Evolutionary conservation across 2,888 invertebrate genomes (phyloP).

Genomic region (Cheilosia urbana): DNA sequence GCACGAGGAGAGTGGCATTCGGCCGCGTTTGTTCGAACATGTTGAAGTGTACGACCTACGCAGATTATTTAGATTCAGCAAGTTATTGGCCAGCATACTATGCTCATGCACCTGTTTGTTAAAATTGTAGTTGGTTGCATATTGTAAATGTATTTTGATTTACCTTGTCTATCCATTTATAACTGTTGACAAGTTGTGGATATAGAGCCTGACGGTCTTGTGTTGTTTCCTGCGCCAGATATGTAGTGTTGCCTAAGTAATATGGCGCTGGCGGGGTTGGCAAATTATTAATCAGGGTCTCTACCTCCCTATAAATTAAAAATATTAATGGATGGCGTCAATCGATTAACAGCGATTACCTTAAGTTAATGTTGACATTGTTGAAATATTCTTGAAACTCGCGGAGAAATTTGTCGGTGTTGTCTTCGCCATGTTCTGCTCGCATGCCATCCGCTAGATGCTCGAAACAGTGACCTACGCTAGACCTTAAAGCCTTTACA

Average conservation of each 20-base stretch:
- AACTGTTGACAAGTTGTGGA: slow-evolving; percentile 93
- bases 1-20: slow-evolving; percentile 90
- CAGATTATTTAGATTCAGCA: slow-evolving; percentile 93
- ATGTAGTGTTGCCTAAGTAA: slow-evolving; percentile 93
- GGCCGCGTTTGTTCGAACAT: slow-evolving; percentile 91
- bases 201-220: slow-evolving; percentile 95
- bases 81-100: slow-evolving; percentile 90
- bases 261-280: slow-evolving; percentile 92
- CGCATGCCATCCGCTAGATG: slow-evolving; percentile 92
- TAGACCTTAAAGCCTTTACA: slow-evolving; percentile 91
- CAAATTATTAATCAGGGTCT: slow-evolving; percentile 89
- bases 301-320: slow-evolving; percentile 87
- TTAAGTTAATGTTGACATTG: slow-evolving; percentile 91
- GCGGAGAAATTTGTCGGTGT: slow-evolving; percentile 89
- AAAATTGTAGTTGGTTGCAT: neutral
- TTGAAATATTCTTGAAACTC: slow-evolving; percentile 93
- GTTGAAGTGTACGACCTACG: slow-evolving; percentile 93
- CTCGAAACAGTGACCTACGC: slow-evolving; percentile 93
- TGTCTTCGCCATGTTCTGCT: slow-evolving; percentile 92
- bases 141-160: slow-evolving; percentile 22
- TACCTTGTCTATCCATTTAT: slow-evolving; percentile 97
- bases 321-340: neutral
- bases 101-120: slow-evolving; percentile 89
- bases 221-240: slow-evolving; percentile 94
- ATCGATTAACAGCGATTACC: slow-evolving; percentile 83